Percentiles rank a stretch among this genome's conserved stretches.
phyloP scores from a whole-genome alignment of 1,140 invertebrate species.

The Lucilia cuprina region DNA sequence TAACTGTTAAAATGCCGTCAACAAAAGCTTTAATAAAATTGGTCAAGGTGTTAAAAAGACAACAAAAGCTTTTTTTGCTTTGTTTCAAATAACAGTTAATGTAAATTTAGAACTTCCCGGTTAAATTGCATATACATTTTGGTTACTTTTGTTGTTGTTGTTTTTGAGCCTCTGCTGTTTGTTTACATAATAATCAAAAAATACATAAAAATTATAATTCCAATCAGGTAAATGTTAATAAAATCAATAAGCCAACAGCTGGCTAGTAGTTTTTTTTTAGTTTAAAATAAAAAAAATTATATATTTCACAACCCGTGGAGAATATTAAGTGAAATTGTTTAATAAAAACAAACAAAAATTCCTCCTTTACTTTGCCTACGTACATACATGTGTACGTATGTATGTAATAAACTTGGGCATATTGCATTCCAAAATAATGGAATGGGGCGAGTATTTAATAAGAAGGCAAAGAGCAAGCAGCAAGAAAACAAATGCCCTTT shows the following conservation, averaged over 20 bases:
- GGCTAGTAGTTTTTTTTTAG: neutral
- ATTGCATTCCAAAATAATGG: neutral
- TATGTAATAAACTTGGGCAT: too few species aligned
- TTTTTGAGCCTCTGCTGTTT: neutral
- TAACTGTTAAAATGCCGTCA: too few species aligned
- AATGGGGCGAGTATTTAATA: neutral
- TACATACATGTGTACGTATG: too few species aligned
- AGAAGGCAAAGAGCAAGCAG: neutral
- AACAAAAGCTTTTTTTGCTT: slow-evolving; percentile 5
- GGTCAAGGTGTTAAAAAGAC: neutral
- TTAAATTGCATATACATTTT: neutral
- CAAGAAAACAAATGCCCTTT: neutral
- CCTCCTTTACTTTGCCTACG: too few species aligned
- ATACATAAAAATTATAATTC: neutral
- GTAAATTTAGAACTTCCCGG: neutral
- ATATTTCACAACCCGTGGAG: neutral
- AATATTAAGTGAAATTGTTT: neutral
- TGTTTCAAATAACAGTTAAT: neutral
- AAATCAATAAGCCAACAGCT: neutral
- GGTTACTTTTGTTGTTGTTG: too few species aligned
- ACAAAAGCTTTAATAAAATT: neutral
- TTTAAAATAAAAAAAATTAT: neutral
- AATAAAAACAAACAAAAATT: neutral
- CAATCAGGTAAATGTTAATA: neutral
- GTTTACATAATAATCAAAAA: neutral